These are phyloP conservation scores for Micoletzkya japonica DNA, from an alignment of 2,888 invertebrate species.

Conservation along the genomic window DNA sequence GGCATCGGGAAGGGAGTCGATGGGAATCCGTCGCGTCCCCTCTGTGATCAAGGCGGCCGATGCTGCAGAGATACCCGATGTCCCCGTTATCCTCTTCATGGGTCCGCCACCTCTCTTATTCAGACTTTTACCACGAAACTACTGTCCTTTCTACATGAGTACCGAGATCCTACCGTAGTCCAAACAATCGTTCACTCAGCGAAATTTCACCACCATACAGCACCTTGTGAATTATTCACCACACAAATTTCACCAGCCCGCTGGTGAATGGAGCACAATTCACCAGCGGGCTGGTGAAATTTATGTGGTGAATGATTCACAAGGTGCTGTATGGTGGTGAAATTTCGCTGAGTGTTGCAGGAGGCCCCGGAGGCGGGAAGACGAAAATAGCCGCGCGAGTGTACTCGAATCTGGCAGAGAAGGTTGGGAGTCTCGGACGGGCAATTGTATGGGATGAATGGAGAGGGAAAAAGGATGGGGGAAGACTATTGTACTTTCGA, in stretches of 20 bases:
- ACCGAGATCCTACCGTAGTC: no score
- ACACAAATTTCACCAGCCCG: no score
- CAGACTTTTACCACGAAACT: no score
- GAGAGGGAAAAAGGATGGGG: neutral
- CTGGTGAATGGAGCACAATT: no score
- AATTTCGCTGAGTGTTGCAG: slow-evolving; percentile 34
- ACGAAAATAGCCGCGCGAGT: slow-evolving; percentile 59
- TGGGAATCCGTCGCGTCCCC: slow-evolving; percentile 44
- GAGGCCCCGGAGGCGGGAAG: slow-evolving; percentile 63
- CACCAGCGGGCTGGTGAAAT: no score
- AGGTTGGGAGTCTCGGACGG: neutral
- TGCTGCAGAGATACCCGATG: slow-evolving; percentile 57
- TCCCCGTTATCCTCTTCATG: slow-evolving; percentile 62
- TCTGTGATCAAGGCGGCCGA: slow-evolving; percentile 61
- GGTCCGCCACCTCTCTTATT: slow-evolving; percentile 38
- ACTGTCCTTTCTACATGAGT: no score
- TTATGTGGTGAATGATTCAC: neutral
- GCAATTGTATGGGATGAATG: neutral
- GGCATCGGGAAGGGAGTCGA: neutral
- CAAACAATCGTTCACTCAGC: no score
- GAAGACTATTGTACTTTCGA: no score
- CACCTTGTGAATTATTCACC: no score
- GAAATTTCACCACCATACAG: no score
- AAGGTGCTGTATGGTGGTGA: neutral
- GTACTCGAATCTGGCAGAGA: slow-evolving; percentile 39